Percentiles rank a stretch among this genome's conserved stretches.
Evolutionary conservation across 2,888 invertebrate species (phyloP).

Genomic region (Hipparchia sbordonii): DNA sequence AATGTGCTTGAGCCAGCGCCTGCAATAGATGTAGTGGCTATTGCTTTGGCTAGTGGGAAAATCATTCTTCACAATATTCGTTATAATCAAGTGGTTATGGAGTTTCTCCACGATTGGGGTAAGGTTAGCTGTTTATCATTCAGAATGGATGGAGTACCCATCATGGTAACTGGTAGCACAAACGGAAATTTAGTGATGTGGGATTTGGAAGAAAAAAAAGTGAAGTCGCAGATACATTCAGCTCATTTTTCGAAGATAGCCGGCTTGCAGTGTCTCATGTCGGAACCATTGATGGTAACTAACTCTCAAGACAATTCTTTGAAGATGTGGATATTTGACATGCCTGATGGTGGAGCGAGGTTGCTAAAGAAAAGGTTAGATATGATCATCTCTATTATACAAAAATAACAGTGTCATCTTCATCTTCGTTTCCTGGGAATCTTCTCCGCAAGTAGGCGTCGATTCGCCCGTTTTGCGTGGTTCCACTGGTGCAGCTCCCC

Average conservation of each 20-base stretch:
- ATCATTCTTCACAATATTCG: slow-evolving; percentile 95
- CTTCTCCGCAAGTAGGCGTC: no score
- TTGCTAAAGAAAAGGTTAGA: slow-evolving; percentile 86
- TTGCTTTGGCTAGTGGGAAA: slow-evolving; percentile 92
- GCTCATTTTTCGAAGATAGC: slow-evolving; percentile 91
- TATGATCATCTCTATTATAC: background rate
- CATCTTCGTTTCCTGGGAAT: no score
- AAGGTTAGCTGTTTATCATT: slow-evolving; percentile 92
- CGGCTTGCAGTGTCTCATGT: slow-evolving; percentile 92
- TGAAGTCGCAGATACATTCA: slow-evolving; percentile 90
- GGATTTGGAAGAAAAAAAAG: slow-evolving; percentile 92
- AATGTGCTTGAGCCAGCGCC: slow-evolving; percentile 93
- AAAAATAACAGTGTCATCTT: no score
- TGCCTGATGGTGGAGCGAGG: slow-evolving; percentile 94
- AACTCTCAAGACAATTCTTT: slow-evolving; percentile 97
- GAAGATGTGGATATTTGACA: slow-evolving; percentile 96
- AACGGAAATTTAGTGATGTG: slow-evolving; percentile 96
- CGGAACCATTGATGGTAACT: slow-evolving; percentile 94
- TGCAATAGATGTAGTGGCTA: slow-evolving; percentile 94
- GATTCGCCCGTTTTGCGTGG: no score
- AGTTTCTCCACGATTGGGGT: slow-evolving; percentile 96
- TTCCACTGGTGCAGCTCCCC: no score
- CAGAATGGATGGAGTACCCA: slow-evolving; percentile 91
- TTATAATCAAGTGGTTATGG: slow-evolving; percentile 91
- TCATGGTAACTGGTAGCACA: slow-evolving; percentile 92